Evolutionary conservation across 2,797 vertebrate species (phyloP).

Genomic region (Esox lucius): DNA sequence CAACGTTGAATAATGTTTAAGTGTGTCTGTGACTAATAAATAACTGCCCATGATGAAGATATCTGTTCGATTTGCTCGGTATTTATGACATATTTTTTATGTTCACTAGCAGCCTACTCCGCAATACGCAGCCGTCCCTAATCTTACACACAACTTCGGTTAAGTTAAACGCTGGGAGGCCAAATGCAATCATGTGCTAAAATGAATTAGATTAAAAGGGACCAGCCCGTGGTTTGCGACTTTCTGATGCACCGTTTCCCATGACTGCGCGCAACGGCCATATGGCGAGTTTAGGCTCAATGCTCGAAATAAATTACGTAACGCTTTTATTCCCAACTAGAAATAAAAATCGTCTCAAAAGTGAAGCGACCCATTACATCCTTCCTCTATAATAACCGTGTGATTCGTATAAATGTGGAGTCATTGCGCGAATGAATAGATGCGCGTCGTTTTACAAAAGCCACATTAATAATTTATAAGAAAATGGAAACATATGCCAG

Average conservation of each 20-base stretch:
- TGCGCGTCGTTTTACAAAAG: constrained; percentile 13
- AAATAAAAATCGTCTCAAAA: constrained; percentile 39
- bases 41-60: background rate
- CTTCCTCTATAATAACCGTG: background rate
- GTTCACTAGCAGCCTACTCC: background rate
- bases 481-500: constrained; percentile 34
- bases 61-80: background rate
- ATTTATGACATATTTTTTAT: background rate
- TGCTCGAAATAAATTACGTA: constrained; percentile 64
- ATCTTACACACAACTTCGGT: background rate
- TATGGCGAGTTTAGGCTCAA: constrained; percentile 59
- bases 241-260: constrained; percentile 36
- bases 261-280: constrained; percentile 40
- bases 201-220: background rate
- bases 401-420: background rate
- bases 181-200: background rate
- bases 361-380: background rate
- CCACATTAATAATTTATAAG: constrained; percentile 39
- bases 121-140: background rate
- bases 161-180: background rate
- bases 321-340: constrained; percentile 52
- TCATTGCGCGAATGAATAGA: constrained; percentile 2
- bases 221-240: background rate
- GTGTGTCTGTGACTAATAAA: background rate
- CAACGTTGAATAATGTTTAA: background rate